Base-by-base conservation (phyloP, 2,113 vertebrate species). In the Symphodus melops region DNA sequence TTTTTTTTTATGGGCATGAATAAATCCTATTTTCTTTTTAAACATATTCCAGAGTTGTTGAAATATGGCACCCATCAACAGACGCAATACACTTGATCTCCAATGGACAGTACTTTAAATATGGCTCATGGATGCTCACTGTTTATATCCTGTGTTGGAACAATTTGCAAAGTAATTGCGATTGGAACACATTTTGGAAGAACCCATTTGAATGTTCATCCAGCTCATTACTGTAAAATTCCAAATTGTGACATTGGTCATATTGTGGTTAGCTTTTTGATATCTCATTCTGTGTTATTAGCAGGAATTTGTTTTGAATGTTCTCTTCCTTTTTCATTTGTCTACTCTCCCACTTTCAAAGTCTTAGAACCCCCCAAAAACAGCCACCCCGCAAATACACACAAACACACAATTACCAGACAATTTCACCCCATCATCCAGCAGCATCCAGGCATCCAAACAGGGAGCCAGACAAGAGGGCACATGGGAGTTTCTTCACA, bases 61-160 rank as follows among this genome's bases (percentile, higher is more conserved):
- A 48, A 48, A 48, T 42, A 48, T 19, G 16, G 17, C 46, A 48
- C 8, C 66, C 72, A 84, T 88, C 42, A 72, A 37, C 63, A 72
- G 65, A 69, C 77, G 72, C 59, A n/a, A n/a, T 72, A 56, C 68
- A 86, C 74, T 72, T 63, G 75, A 75, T 76, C 65, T 67, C 58
- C 57, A 49, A 48, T 73, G 69, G 37, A 71, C 78, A 77, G 81
- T 62, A 13, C 44, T 16, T 49, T 25, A 59, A 68, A 66, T 66
- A 62, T 52, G 42, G 21, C 61, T 36, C n/a, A 20, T 58, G 36
- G 42, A 59, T 59, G 49, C 55, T 62, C 11, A 23, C 44, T 52
- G 68, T 49, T 23, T 42, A 51, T 37, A 64, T 48, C 42, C 77
- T n/a, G 8, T 64, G 53, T 39, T 56, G 46, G 49, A 67, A 39